These are phyloP conservation scores for Dicycla oo DNA, from an alignment of 2,888 invertebrate genomes.

Conservation along the genomic window DNA sequence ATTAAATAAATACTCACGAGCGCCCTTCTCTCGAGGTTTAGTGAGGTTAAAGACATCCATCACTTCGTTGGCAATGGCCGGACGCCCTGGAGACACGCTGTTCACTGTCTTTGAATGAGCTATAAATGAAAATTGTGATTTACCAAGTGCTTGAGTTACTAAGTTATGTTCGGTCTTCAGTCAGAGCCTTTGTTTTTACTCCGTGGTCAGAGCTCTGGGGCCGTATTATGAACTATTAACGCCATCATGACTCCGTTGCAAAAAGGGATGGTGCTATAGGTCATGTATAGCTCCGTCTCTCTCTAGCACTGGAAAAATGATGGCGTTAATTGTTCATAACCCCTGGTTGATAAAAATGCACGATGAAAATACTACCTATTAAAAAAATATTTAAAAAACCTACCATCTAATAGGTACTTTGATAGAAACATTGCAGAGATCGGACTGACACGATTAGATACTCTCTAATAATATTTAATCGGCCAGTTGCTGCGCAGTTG, in stretches of 20 bases:
- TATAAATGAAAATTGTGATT: conserved; percentile 45
- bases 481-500: not conserved
- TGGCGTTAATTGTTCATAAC: too few species aligned
- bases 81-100: conserved; percentile 27
- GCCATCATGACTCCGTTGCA: too few species aligned
- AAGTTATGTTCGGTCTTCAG: not conserved
- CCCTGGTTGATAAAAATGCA: not conserved
- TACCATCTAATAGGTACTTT: not conserved
- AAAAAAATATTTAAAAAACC: not conserved
- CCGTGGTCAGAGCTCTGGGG: too few species aligned
- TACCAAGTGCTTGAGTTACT: not conserved
- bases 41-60: conserved; percentile 35
- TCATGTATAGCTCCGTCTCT: too few species aligned
- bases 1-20: conserved; percentile 27
- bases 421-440: not conserved
- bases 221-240: too few species aligned
- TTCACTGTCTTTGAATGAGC: conserved; percentile 73
- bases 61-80: conserved; percentile 43
- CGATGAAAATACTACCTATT: not conserved
- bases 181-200: too few species aligned
- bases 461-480: not conserved
- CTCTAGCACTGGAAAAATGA: too few species aligned
- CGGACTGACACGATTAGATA: too few species aligned
- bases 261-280: too few species aligned
- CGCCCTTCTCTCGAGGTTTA: conserved; percentile 23